Conservation (phyloP, 2,797 vertebrate species). For the Threskiornis aethiopicus region DNA sequence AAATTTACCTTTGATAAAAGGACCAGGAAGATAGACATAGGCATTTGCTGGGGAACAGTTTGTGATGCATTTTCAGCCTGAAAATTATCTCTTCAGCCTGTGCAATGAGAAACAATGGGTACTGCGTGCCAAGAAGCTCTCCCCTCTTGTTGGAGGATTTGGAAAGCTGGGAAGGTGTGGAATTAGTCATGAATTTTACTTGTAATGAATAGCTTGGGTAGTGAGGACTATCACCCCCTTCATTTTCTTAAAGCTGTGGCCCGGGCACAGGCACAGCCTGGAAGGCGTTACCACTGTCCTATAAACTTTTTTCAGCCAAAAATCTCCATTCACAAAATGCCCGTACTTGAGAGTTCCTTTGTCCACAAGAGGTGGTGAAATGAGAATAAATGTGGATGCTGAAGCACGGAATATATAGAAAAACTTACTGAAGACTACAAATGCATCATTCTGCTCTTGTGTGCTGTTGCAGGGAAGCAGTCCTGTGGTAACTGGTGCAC, state of each 20-base stretch:
- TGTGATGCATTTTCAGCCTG: background rate
- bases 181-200: background rate
- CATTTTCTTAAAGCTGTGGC: background rate
- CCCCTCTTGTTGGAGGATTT: background rate
- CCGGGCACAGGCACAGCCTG: background rate
- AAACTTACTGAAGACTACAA: background rate
- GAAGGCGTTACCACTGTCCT: background rate
- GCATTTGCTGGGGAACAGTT: background rate
- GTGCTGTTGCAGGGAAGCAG: background rate
- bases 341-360: background rate
- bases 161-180: background rate
- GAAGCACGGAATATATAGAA: background rate
- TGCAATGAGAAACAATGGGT: background rate
- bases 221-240: background rate
- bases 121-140: background rate
- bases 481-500: background rate
- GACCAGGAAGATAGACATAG: accelerated
- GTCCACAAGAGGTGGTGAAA: background rate
- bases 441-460: accelerated
- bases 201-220: background rate
- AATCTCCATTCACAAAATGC: background rate
- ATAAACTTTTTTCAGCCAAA: background rate
- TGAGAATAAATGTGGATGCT: background rate
- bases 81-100: background rate
- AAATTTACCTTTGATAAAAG: background rate